These are phyloP conservation scores for Parazoanthus swiftii DNA, from an alignment of 92 coral and sea anemone species.

Conservation along the genomic window DNA sequence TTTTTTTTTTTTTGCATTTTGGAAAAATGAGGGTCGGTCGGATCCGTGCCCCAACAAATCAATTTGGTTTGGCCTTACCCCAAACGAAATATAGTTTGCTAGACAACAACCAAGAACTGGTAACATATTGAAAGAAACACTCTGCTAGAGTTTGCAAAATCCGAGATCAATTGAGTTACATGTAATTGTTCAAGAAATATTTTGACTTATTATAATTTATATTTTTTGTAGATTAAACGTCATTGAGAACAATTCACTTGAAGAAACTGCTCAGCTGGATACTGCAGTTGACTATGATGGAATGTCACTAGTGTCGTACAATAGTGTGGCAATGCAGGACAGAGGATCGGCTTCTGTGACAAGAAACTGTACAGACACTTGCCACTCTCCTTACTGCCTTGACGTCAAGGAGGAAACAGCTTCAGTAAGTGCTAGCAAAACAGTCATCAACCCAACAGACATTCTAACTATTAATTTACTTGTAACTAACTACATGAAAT, in stretches of 20 bases:
- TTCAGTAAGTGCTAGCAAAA: not conserved
- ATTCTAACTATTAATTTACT: too few relatives aligned
- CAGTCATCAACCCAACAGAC: too few relatives aligned
- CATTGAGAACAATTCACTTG: not conserved
- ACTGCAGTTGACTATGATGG: not conserved
- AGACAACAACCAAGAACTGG: too few relatives aligned
- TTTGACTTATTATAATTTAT: not conserved
- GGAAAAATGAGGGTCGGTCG: too few relatives aligned
- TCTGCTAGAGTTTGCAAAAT: too few relatives aligned
- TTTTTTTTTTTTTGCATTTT: too few relatives aligned
- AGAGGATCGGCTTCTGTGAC: slow-evolving; percentile 33
- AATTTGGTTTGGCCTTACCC: too few relatives aligned
- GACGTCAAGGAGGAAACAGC: slow-evolving; percentile 10
- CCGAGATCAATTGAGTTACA: too few relatives aligned
- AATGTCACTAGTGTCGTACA: slow-evolving; percentile 72
- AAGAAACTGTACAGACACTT: not conserved
- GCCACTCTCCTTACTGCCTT: slow-evolving; percentile 16
- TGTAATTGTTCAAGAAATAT: not conserved
- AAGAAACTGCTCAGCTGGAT: not conserved
- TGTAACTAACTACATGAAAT: too few relatives aligned
- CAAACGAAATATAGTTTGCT: too few relatives aligned
- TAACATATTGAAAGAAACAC: too few relatives aligned
- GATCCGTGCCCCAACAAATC: too few relatives aligned
- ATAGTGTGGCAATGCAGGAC: slow-evolving; percentile 58
- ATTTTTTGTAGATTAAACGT: not conserved